Evolutionary conservation across 1,140 invertebrate species (phyloP), one percentile per base, ranked within the genome.

Genomic region (Tenebrio molitor): DNA sequence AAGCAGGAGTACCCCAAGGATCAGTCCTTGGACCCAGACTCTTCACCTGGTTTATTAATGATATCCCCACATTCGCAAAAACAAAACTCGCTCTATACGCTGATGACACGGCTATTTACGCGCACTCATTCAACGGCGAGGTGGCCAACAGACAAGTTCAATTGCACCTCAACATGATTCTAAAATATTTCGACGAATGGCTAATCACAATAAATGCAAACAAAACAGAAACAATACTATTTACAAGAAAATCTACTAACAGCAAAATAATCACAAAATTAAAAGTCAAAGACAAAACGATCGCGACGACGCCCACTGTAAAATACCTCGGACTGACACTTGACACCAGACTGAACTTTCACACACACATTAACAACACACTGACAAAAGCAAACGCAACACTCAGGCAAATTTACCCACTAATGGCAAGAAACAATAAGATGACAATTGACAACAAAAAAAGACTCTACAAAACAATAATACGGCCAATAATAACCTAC

Each of bases 41-140:
- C 12, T 81, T 78, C 44, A 62, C 14, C 2, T n/a, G 80, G 1
- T 76, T 74, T 39, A 79, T 71, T 5, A 50, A 72, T 8, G 77
- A 80, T 29, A 16, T 78, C 1, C 76, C 78, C 6, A 41, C 6
- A 63, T 64, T 41, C 12, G 10, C 23, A 8, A 34, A 53, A 21
- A 74, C 74, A 10, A 67, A 75, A 29, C 15, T 62, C 19, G 77
- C 79, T 6, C 33, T 76, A 17, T 83, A 72, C 68, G 82, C 81
- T 1, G 81, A 83, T 62, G 80, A 82, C 41, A 81, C 80, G 2
- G 76, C 79, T 16, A 73, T 79, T 7, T 71, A 76, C n/a, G n/a
- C n/a, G n/a, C n/a, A n/a, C n/a, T n/a, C n/a, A n/a, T n/a, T n/a
- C n/a, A 53, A 62, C 25, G 72, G 74, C 1, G 23, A 62, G 15